A percentile compares a stretch with the other conserved stretches of the same genome.
phyloP scores from a whole-genome alignment of 1,140 invertebrate genomes.

The Atta cephalotes region DNA sequence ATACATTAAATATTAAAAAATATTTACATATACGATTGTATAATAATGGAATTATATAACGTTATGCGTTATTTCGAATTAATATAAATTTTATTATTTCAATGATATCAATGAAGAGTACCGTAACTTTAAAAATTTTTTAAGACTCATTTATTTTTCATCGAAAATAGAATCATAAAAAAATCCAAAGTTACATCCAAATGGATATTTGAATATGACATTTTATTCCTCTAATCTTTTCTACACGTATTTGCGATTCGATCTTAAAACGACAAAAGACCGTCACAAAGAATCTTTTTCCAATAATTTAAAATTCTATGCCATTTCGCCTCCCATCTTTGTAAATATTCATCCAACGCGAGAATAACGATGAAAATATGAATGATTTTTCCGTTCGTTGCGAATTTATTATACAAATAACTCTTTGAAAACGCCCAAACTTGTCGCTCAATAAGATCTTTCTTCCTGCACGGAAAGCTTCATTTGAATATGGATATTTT shows the following conservation, averaged over 20 bases:
- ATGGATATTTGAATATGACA: background rate
- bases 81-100: background rate
- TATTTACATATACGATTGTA: background rate
- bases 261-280: background rate
- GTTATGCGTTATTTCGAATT: background rate
- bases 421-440: constrained; percentile 48
- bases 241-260: background rate
- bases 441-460: constrained; percentile 43
- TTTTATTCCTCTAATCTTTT: background rate
- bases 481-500: constrained; percentile 70
- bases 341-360: background rate
- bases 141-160: background rate
- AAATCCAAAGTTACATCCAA: background rate
- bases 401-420: background rate
- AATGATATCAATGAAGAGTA: background rate
- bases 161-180: background rate
- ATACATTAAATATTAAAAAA: constrained; percentile 2
- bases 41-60: background rate
- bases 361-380: background rate
- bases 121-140: background rate
- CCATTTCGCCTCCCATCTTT: background rate
- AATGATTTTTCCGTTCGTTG: background rate
- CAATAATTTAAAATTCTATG: background rate
- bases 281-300: background rate
- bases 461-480: constrained; percentile 40